Evolutionary conservation across 2,113 vertebrate species (phyloP).

Genomic region (Erinaceus europaeus): DNA sequence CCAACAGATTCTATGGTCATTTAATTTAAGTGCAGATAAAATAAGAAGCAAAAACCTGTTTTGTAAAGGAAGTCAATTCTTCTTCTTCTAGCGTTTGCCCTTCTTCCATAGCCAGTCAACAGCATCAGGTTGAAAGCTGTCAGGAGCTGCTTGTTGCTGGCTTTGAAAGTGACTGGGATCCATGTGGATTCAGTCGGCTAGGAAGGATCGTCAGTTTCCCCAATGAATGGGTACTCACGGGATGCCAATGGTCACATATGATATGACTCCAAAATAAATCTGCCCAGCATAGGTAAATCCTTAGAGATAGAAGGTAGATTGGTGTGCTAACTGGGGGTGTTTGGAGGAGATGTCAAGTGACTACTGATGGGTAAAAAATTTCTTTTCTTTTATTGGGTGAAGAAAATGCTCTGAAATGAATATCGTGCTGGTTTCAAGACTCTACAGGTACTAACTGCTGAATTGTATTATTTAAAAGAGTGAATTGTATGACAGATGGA

Average conservation of each 20-base stretch:
- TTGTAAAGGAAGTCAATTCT: not conserved
- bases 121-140: too few species aligned
- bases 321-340: not conserved
- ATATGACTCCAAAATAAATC: not conserved
- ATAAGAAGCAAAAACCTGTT: not conserved
- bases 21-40: slow-evolving; percentile 8
- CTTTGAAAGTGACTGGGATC: too few species aligned
- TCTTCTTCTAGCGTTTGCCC: too few species aligned
- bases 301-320: not conserved
- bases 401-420: not conserved
- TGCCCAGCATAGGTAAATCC: not conserved
- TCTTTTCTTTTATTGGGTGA: not conserved
- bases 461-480: not conserved
- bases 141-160: too few species aligned
- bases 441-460: not conserved
- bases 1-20: not conserved
- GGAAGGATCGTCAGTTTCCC: too few species aligned
- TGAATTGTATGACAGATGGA: not conserved
- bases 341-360: not conserved
- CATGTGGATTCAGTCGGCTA: too few species aligned
- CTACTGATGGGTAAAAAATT: not conserved
- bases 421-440: not conserved
- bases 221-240: too few species aligned
- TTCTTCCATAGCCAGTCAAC: too few species aligned
- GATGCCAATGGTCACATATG: not conserved